Conservation (phyloP, 2,888 invertebrate species). For the Abscondita cerata region DNA sequence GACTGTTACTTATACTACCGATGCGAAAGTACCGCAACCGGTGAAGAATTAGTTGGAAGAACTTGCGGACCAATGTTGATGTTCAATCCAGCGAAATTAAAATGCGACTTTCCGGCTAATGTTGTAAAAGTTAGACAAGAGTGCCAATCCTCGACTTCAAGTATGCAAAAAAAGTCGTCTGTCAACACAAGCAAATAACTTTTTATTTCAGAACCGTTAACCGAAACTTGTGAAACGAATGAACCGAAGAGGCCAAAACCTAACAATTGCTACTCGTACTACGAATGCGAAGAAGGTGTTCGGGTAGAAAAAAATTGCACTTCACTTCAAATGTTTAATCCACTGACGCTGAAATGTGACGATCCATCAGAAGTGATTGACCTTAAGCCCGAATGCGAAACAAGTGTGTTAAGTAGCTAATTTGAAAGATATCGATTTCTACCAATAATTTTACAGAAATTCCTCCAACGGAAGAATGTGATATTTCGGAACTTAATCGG, state of each 20-base stretch:
- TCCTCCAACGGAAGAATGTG: background rate
- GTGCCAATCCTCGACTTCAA: background rate
- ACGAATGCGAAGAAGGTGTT: background rate
- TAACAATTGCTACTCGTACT: background rate
- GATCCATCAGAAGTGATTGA: background rate
- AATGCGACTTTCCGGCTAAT: background rate
- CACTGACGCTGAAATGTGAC: background rate
- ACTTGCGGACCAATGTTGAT: conserved; percentile 1
- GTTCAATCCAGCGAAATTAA: background rate
- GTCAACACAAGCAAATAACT: too few relatives aligned
- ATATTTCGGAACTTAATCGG: background rate
- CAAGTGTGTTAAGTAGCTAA: too few relatives aligned
- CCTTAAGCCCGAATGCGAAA: background rate
- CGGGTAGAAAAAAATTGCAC: background rate
- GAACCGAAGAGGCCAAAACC: too few relatives aligned
- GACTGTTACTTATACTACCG: background rate
- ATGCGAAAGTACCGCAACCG: background rate
- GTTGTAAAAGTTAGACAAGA: background rate
- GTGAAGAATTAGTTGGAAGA: background rate
- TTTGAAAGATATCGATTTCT: too few relatives aligned
- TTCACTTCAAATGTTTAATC: background rate
- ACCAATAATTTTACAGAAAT: background rate
- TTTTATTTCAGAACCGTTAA: background rate
- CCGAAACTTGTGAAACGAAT: background rate
- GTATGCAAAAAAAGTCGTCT: too few relatives aligned